phyloP scores from a whole-genome alignment of 1,140 invertebrate species.

The Drosophila ironensis region DNA sequence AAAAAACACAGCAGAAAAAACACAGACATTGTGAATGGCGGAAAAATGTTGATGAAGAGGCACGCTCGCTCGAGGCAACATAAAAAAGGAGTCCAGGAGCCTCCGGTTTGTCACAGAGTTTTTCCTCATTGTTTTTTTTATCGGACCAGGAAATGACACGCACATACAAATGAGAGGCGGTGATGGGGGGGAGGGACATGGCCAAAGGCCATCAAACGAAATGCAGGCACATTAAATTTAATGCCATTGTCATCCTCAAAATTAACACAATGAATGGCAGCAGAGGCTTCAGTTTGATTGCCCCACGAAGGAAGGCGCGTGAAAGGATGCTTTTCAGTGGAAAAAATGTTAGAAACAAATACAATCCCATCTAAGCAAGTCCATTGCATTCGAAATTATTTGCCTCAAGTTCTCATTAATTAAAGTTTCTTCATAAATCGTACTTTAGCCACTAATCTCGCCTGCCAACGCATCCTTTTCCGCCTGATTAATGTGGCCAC shows the following conservation, averaged over 20 bases:
- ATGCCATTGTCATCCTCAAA: slow-evolving; percentile 37
- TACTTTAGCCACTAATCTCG: not conserved
- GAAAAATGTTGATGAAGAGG: slow-evolving; percentile 57
- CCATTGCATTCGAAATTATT: too few relatives aligned
- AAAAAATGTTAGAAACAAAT: not conserved
- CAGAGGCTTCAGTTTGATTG: slow-evolving; percentile 10
- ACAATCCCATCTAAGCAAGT: too few relatives aligned
- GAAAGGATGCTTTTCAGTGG: not conserved
- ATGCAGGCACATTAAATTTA: slow-evolving; percentile 43
- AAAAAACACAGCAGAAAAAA: slow-evolving; percentile 21
- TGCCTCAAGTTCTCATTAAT: not conserved
- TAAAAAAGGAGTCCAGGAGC: slow-evolving; percentile 19
- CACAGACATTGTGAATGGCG: slow-evolving; percentile 33
- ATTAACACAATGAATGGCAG: slow-evolving; percentile 37
- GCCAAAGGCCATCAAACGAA: slow-evolving; percentile 16
- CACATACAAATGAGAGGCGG: slow-evolving; percentile 33
- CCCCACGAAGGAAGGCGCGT: slow-evolving; percentile 1
- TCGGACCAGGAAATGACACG: slow-evolving; percentile 61
- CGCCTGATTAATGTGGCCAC: slow-evolving; percentile 32
- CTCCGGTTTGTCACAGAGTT: slow-evolving; percentile 35
- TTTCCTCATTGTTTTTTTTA: slow-evolving; percentile 24
- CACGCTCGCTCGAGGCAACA: not conserved
- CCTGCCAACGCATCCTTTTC: not conserved
- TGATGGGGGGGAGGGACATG: not conserved
- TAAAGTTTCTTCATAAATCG: too few relatives aligned